Conservation (phyloP, 1,140 invertebrate genomes). For the Sinonovacula constricta region DNA sequence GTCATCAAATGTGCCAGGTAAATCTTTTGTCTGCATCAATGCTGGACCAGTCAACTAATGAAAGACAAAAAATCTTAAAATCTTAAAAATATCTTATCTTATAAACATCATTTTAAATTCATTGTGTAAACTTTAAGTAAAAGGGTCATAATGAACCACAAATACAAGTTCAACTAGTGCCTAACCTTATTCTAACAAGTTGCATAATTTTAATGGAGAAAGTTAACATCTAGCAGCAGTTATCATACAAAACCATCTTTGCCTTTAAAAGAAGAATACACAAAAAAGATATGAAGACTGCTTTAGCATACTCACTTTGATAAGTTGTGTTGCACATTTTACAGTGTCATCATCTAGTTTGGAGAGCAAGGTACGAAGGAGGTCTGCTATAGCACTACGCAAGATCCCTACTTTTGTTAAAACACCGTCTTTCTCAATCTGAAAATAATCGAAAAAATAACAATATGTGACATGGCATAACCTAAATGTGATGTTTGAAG, state of each 20-base stretch:
- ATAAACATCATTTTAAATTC: too few relatives aligned
- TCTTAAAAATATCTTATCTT: too few relatives aligned
- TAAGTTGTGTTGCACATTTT: conserved; percentile 59
- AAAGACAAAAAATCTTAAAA: background rate
- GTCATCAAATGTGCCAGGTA: conserved; percentile 43
- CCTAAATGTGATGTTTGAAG: background rate
- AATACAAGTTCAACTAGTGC: too few relatives aligned
- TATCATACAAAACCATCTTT: too few relatives aligned
- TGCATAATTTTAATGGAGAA: too few relatives aligned
- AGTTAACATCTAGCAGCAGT: too few relatives aligned
- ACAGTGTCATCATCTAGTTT: conserved; percentile 53
- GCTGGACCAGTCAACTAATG: conserved; percentile 39
- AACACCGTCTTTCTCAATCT: conserved; percentile 43
- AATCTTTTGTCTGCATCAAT: conserved; percentile 43
- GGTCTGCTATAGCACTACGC: conserved; percentile 47
- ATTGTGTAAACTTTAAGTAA: too few relatives aligned
- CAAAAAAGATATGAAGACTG: too few relatives aligned
- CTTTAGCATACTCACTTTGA: conserved; percentile 62
- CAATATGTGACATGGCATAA: background rate
- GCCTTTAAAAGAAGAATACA: too few relatives aligned
- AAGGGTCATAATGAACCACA: too few relatives aligned
- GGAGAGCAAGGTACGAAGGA: conserved; percentile 55
- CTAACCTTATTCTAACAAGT: too few relatives aligned
- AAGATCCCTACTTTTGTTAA: conserved; percentile 47
- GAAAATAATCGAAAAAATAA: conserved; percentile 6